Evolutionary conservation across 2,113 vertebrate species (phyloP).

Genomic region (Calonectris borealis): DNA sequence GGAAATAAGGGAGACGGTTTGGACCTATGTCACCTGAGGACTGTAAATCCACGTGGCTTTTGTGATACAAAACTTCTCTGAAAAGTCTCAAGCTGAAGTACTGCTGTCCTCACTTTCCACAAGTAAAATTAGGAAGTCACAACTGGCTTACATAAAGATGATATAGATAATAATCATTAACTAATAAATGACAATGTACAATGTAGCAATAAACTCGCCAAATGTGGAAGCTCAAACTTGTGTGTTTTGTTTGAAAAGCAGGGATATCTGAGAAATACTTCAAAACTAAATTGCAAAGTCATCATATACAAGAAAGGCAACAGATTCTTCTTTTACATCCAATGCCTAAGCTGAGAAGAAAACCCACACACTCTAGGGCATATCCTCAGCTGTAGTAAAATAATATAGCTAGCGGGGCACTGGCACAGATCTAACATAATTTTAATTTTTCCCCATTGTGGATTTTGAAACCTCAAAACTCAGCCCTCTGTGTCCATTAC

Average conservation of each 20-base stretch:
- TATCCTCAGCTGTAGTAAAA: background rate
- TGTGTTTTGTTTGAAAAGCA: background rate
- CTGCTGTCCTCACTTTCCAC: background rate
- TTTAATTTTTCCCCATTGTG: background rate
- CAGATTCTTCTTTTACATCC: background rate
- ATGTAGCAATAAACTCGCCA: background rate
- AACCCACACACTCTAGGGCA: rapidly evolving
- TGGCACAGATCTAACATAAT: background rate
- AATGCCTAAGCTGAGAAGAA: background rate
- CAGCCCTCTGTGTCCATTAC: background rate
- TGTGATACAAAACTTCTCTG: background rate
- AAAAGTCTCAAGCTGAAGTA: background rate
- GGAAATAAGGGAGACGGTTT: background rate
- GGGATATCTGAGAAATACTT: background rate
- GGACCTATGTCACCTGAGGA: background rate
- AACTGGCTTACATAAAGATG: background rate
- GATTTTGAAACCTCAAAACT: background rate
- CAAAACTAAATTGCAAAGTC: background rate
- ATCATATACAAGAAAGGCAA: background rate
- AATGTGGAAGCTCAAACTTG: background rate
- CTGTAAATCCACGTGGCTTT: background rate
- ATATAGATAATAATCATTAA: background rate
- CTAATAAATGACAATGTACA: background rate
- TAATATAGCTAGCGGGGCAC: background rate
- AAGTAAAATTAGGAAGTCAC: background rate